Percentiles rank a stretch among this genome's conserved stretches.
phyloP scores from a whole-genome alignment of 2,888 invertebrate species.

The Cyclophora punctaria region DNA sequence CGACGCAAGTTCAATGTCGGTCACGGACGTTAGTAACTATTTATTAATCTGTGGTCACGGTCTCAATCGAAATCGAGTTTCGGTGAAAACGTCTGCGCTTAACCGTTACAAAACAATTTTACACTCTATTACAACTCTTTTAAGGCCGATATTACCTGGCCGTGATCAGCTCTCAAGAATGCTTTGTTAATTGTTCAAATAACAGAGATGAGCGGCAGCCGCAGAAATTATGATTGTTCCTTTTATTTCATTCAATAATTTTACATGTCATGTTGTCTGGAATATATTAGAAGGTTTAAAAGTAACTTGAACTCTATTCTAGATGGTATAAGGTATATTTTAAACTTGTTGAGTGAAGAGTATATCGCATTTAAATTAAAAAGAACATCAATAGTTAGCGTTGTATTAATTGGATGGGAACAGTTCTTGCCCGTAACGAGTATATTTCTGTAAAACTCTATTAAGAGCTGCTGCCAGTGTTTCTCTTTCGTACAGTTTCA shows the following conservation, averaged over 20 bases:
- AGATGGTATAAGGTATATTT: constrained; percentile 1
- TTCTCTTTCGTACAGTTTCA: no score
- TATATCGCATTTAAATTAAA: not conserved
- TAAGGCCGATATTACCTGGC: constrained; percentile 2
- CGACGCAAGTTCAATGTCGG: constrained; percentile 29
- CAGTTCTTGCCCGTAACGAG: no score
- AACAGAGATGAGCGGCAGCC: constrained; percentile 3
- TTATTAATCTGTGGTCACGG: no score
- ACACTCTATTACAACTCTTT: constrained; percentile 1
- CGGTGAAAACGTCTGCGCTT: constrained; percentile 11
- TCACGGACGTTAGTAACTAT: no score
- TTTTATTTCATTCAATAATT: constrained; percentile 13
- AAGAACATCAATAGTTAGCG: no score
- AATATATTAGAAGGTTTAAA: constrained; percentile 6
- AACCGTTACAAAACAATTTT: constrained; percentile 1
- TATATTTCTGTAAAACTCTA: no score
- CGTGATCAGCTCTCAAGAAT: not conserved
- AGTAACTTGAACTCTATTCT: not conserved
- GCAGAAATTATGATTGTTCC: constrained; percentile 12
- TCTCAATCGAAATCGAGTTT: constrained; percentile 21
- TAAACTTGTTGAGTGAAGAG: not conserved
- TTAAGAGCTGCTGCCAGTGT: no score
- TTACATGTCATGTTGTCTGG: constrained; percentile 15
- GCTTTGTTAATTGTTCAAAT: not conserved
- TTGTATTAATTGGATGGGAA: no score